phyloP scores from a whole-genome alignment of 2,797 vertebrate genomes.

The Micromesistius poutassou region DNA sequence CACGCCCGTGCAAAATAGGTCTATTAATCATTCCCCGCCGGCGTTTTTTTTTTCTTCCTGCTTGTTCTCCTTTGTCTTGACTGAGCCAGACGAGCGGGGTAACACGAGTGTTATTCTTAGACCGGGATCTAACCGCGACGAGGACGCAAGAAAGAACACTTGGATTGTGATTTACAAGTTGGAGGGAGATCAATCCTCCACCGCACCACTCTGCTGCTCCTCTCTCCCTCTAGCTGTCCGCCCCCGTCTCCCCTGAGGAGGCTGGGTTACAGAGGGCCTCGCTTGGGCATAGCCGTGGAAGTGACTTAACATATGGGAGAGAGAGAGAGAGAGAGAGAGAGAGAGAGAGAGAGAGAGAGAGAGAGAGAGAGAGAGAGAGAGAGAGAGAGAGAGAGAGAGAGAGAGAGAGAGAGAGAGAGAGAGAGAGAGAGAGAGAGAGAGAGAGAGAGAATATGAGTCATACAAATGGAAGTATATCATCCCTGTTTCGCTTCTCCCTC shows the following conservation, averaged over 20 bases:
- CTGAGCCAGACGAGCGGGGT: conserved; percentile 14
- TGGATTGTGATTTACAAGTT: conserved; percentile 35
- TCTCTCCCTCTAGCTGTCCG: neutral
- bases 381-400: neutral
- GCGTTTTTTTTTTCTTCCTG: neutral
- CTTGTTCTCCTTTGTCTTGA: conserved; percentile 24
- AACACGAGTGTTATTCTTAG: conserved; percentile 21
- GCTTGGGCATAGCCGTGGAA: neutral
- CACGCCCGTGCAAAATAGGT: conserved; percentile 44
- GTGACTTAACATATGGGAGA: neutral
- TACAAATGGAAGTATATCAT: conserved; percentile 44
- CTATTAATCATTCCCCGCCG: conserved; percentile 38
- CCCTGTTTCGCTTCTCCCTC: conserved; percentile 11
- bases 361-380: conserved; percentile 17
- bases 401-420: conserved; percentile 23
- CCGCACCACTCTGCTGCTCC: conserved; percentile 16
- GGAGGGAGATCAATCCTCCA: conserved; percentile 20
- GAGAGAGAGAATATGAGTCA: conserved; percentile 44
- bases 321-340: neutral
- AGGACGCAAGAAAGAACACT: conserved; percentile 20
- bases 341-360: conserved; percentile 14
- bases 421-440: conserved; percentile 25
- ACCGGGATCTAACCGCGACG: conserved; percentile 32
- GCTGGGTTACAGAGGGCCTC: conserved; percentile 8
- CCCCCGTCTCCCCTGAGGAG: conserved; percentile 16